Evolutionary conservation across 2,113 vertebrate genomes (phyloP).

Genomic region (Ochotona princeps): DNA sequence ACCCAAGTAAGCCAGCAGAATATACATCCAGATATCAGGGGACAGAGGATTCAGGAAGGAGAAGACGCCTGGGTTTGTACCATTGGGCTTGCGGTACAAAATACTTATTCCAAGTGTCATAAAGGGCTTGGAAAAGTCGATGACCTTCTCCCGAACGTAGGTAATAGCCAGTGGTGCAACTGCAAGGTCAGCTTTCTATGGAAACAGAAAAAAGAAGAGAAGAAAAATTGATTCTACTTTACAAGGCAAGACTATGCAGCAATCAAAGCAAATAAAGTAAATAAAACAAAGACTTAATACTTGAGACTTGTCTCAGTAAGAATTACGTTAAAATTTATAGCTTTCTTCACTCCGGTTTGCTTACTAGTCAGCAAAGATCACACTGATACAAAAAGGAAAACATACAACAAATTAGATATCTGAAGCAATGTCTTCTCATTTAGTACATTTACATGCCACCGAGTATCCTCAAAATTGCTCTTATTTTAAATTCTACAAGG

Average conservation of each 20-base stretch:
- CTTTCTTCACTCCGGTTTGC: conserved; percentile 70
- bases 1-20: conserved; percentile 99
- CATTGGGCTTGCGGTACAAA: conserved; percentile 99
- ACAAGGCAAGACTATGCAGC: conserved; percentile 81
- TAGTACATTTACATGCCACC: background rate
- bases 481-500: background rate
- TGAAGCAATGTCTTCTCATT: background rate
- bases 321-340: conserved; percentile 84
- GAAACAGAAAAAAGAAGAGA: conserved; percentile 83
- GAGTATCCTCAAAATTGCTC: background rate
- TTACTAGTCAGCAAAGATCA: background rate
- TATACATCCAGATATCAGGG: conserved; percentile 99
- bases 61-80: conserved; percentile 99
- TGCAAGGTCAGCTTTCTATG: conserved; percentile 99
- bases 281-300: conserved; percentile 86
- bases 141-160: conserved; percentile 98
- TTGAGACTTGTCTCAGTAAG: conserved; percentile 77
- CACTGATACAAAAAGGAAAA: background rate
- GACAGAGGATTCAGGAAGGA: conserved; percentile 99
- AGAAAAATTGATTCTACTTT: conserved; percentile 82
- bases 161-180: conserved; percentile 99
- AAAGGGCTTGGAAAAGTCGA: conserved; percentile 99
- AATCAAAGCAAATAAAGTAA: conserved; percentile 84
- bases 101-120: conserved; percentile 99
- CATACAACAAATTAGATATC: background rate